phyloP scores from a whole-genome alignment of 2,888 invertebrate species.

The Cheilosia pagana region DNA sequence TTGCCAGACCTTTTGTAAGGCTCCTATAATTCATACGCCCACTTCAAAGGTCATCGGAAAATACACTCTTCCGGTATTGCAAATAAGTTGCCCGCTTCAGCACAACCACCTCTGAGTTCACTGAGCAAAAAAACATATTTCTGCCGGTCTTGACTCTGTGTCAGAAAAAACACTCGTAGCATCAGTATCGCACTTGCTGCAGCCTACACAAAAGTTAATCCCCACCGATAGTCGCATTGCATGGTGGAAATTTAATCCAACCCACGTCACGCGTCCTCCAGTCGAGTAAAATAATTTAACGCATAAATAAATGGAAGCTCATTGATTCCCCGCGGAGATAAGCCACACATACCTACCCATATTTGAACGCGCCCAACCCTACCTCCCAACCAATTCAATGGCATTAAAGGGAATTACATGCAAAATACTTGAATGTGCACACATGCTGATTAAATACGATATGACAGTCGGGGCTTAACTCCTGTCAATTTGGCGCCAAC shows the following conservation, averaged over 20 bases:
- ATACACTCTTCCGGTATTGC: too few relatives aligned
- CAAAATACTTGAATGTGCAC: conserved; percentile 41
- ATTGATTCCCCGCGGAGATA: conserved; percentile 54
- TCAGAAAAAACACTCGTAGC: too few relatives aligned
- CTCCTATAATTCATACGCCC: too few relatives aligned
- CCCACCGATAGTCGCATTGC: conserved; percentile 6
- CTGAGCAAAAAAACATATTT: too few relatives aligned
- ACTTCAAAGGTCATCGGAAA: too few relatives aligned
- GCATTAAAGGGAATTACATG: conserved; percentile 40
- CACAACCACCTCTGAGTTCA: too few relatives aligned
- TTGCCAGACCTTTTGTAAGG: too few relatives aligned
- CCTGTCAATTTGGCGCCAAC: conserved; percentile 64
- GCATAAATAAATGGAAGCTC: conserved; percentile 47
- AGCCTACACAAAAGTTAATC: neutral
- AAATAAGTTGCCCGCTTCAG: too few relatives aligned
- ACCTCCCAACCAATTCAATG: neutral
- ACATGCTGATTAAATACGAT: conserved; percentile 40
- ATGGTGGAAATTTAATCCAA: neutral
- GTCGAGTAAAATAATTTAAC: conserved; percentile 46
- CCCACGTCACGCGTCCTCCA: neutral
- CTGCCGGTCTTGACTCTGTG: too few relatives aligned
- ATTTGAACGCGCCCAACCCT: neutral
- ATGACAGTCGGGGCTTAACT: conserved; percentile 41
- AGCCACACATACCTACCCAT: conserved; percentile 19
- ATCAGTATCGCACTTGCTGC: too few relatives aligned